Base-by-base conservation (phyloP, 37 sponge, comb jelly and placozoan species). In the Oscarella lobularis region DNA sequence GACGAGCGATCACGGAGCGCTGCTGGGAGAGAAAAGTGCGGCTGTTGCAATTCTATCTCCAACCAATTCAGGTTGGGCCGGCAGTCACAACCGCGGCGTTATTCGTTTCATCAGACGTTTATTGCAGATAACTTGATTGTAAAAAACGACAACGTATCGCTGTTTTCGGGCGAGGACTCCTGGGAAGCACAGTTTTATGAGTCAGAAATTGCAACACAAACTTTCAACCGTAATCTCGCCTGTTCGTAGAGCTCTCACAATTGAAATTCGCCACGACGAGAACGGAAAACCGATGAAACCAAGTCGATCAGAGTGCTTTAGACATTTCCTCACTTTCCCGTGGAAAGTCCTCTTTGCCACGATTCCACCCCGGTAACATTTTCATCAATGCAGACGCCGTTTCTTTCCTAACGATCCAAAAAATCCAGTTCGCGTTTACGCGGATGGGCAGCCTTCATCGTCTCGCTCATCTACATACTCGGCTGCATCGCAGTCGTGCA, bases 371-470 rank as follows among this genome's bases (percentile, higher is more conserved):
- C 38, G 80, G 80, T 79, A 27, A 77, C 40, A 34, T 31, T 5
- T 32, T 4, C 20, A 20, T 48, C 20, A 27, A 20, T 48, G 9
- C 20, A 20, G 9, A 20, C 60, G 60, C 60, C 20, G 9, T 27
- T 48, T 9, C 60, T 48, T 48, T 48, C 20, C 14, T 48, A 27
- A n/a, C n/a, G n/a, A n/a, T n/a, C n/a, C n/a, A n/a, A n/a, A n/a
- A n/a, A n/a, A n/a, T 48, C 20, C 60, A 48, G 60, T 9, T 20
- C 9, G 9, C 20, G 20, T 48, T 48, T 9, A 9, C 34, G 36
- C 35, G 86, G 86, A 3, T 85, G 82, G 82, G 78, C 82, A n/a
- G 66, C 73, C 2, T 85, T 85, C 38, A 55, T 85, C 3, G 67
- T 83, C 20, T 83, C 86, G 37, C 76, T 85, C 36, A 37, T 68